These are phyloP conservation scores for Lasioglossum lativentre DNA, from an alignment of 2,888 invertebrate genomes.

Conservation along the genomic window DNA sequence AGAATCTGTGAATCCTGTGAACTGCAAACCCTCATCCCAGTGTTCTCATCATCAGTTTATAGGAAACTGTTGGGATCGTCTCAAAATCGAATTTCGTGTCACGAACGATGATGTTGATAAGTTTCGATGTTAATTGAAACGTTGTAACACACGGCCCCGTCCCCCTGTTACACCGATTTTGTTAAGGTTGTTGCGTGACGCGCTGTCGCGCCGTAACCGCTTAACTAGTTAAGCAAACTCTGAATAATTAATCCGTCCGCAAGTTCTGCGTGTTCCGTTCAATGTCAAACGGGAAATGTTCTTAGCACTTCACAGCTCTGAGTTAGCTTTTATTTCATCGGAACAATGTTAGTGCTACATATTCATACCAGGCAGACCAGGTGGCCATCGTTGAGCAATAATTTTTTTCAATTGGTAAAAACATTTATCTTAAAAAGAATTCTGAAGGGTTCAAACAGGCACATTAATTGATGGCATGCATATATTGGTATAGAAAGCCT, in stretches of 20 bases:
- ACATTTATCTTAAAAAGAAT: neutral
- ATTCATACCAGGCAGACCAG: neutral
- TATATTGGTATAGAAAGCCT: no score
- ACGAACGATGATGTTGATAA: neutral
- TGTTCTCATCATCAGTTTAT: no score
- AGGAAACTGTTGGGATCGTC: neutral
- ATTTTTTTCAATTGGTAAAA: neutral
- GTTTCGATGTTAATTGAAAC: slow-evolving; percentile 10
- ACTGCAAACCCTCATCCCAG: neutral
- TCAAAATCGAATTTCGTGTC: neutral
- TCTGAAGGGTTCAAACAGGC: no score
- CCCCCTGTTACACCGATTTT: slow-evolving; percentile 24
- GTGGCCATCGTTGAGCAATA: neutral
- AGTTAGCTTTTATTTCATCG: neutral
- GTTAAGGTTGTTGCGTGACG: slow-evolving; percentile 26
- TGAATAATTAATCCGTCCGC: slow-evolving; percentile 46
- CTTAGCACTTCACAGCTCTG: slow-evolving; percentile 4
- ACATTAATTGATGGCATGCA: no score
- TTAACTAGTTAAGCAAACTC: slow-evolving; percentile 44
- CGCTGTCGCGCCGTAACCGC: slow-evolving; percentile 21
- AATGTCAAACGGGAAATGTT: slow-evolving; percentile 18
- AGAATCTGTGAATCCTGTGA: neutral
- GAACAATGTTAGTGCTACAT: neutral
- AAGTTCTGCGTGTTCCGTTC: slow-evolving; percentile 24
- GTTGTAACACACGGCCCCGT: neutral